These are phyloP conservation scores for Homarus americanus DNA, from an alignment of 1,140 invertebrate genomes.

Conservation along the genomic window DNA sequence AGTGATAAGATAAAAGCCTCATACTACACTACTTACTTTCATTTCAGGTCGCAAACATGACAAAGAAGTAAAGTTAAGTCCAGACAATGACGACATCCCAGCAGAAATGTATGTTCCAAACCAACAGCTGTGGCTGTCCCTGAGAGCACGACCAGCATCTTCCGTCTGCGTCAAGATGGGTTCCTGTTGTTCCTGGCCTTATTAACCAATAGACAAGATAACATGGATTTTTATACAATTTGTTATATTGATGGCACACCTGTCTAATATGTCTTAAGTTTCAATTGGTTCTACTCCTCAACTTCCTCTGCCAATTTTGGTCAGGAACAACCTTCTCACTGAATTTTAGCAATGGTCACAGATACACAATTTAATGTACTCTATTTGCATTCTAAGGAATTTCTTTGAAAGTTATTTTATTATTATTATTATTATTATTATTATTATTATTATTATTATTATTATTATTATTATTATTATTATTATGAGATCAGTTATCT, in stretches of 20 bases:
- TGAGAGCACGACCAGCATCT: slow-evolving; percentile 80
- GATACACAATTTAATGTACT: too few species aligned
- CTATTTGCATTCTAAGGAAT: too few species aligned
- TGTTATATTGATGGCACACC: not conserved
- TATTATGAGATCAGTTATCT: too few species aligned
- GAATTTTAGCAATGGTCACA: too few species aligned
- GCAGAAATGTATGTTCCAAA: slow-evolving; percentile 94
- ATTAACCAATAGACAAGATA: slow-evolving; percentile 15
- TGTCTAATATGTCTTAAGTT: not conserved
- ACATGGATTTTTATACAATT: not conserved
- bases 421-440: too few species aligned
- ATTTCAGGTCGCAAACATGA: slow-evolving; percentile 71
- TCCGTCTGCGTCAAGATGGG: slow-evolving; percentile 74
- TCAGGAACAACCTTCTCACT: too few species aligned
- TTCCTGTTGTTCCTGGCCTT: slow-evolving; percentile 74
- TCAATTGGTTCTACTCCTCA: not conserved
- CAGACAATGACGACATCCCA: slow-evolving; percentile 78
- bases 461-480: too few species aligned
- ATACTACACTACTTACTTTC: not conserved
- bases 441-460: too few species aligned
- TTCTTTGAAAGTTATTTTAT: too few species aligned
- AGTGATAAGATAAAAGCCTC: not conserved
- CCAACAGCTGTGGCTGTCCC: slow-evolving; percentile 90
- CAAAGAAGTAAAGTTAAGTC: slow-evolving; percentile 69
- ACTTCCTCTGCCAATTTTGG: not conserved